Base-by-base conservation (phyloP, 2,888 invertebrate species). In the Bombyx huttoni region DNA sequence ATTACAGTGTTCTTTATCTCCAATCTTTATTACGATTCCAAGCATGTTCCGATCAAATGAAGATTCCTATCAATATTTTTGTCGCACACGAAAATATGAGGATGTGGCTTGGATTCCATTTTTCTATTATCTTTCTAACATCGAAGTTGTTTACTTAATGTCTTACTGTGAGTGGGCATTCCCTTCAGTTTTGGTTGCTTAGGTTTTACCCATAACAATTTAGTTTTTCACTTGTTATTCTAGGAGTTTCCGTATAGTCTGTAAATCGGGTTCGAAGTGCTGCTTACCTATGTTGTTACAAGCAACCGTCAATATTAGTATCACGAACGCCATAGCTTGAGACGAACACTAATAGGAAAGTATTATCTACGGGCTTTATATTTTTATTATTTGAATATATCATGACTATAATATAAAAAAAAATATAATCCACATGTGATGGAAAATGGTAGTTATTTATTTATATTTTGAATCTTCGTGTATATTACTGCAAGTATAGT, bases 31-130 rank as follows among this genome's bases (percentile, higher is more conserved):
- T 51, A 51, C 34, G 34, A 51, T 51, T 51, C 50, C 34, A 13
- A 34, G 50, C 13, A 51, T 51, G 50, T 51, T 46, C 47, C 50
- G 47, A 51, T 47, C 50, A 47, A 51, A 51, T 51, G 50, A 51
- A 51, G 50, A 51, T 47, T 46, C 34, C 50, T 51, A 51, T 51
- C 47, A 47, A 47, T 51, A 51, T 51, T 51, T 51, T 51, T 47
- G 50, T 51, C 50, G 47, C 50, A 51, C 47, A 35, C 47, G 50
- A 51, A 51, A 51, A 51, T 51, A 46, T 51, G 46, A 51, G 40
- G 50, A 51, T 51, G 50, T 51, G 47, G 47, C 50, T 51, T 46
- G 47, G 47, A 51, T 51, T 51, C 47, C 47, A 51, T 51, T 51
- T 51, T 51, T 51, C 50, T 51, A 51, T 51, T 51, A 51, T 51